Evolutionary conservation across 1,140 invertebrate species (phyloP), one percentile per base, ranked within the genome.

Genomic region (Pararge aegeria): DNA sequence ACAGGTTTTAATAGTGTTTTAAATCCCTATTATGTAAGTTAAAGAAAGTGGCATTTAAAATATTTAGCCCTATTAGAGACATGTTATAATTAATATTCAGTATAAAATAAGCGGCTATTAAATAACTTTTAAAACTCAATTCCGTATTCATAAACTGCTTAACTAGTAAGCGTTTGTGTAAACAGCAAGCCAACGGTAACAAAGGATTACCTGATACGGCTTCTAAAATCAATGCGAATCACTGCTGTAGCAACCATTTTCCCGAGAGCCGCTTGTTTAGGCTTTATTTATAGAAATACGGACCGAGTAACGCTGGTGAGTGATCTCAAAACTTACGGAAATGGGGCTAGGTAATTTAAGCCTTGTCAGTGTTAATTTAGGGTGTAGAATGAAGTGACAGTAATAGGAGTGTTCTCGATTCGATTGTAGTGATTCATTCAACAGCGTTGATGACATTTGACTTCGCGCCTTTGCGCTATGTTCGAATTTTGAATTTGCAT

Each of bases 211-310:
- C 61, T 60, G 50, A 57, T 75, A 70, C 38, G 85, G 85, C 72
- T 88, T 88, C 85, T 74, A 85, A 86, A 88, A 88, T 88, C 85
- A 80, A 88, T 88, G 66, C 61, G 67, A 84, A 81, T 83, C 82
- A 83, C 70, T 67, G 68, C 64, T 56, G 61, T 58, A 51, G 19
- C 51, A 46, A 58, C 79, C 64, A 75, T 19, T 67, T 56, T 62
- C 61, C 48, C 56, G 0, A 61, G 78, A 77, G 21, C 70, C 70
- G 29, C 55, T 61, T 60, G 56, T 24, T 42, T 50, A 55, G 46
- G 49, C 24, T 29, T 55, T 55, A 55, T 21, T 34, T 48, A 50
- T 60, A 61, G 40, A 50, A 65, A 51, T 27, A 16, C 49, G 67
- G 66, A 19, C 73, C 75, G 58, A 53, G 5, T 55, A 68, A 79